A percentile compares a stretch with the other conserved stretches of the same genome.
phyloP scores from a whole-genome alignment of 2,113 vertebrate genomes.

The Corapipo altera region DNA sequence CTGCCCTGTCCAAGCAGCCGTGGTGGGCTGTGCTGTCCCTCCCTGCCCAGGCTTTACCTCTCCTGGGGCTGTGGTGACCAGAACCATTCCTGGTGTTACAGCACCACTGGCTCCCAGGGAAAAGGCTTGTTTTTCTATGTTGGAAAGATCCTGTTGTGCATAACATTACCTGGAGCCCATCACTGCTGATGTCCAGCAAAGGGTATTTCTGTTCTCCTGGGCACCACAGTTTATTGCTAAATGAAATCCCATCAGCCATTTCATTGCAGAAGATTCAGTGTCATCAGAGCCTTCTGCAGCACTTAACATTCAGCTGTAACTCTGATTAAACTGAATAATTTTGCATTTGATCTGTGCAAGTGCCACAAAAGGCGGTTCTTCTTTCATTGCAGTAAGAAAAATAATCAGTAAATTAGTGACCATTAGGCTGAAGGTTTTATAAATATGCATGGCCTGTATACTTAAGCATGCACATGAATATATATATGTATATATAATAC shows the following conservation, averaged over 20 bases:
- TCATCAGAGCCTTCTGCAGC: background rate
- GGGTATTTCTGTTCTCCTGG: slow-evolving; percentile 11
- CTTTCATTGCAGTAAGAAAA: background rate
- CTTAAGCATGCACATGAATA: rapidly evolving
- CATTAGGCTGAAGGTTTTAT: background rate
- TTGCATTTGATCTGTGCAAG: slow-evolving; percentile 5
- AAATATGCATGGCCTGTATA: background rate
- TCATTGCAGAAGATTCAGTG: background rate
- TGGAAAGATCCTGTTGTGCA: background rate
- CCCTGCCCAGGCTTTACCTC: background rate
- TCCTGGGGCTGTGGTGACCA: background rate
- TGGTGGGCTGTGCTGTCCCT: background rate
- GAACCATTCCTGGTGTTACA: rapidly evolving
- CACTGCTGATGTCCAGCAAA: background rate
- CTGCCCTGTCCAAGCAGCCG: background rate
- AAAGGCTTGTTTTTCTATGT: background rate
- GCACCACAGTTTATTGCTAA: background rate
- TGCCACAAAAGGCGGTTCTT: background rate
- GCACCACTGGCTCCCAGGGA: background rate
- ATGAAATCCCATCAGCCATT: slow-evolving; percentile 30
- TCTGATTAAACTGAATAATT: slow-evolving; percentile 48
- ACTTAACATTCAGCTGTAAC: background rate
- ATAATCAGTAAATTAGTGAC: background rate
- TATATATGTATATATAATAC: no score
- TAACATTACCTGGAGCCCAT: background rate